Conservation (phyloP, 2,113 vertebrate genomes). For the Haemorhous mexicanus region DNA sequence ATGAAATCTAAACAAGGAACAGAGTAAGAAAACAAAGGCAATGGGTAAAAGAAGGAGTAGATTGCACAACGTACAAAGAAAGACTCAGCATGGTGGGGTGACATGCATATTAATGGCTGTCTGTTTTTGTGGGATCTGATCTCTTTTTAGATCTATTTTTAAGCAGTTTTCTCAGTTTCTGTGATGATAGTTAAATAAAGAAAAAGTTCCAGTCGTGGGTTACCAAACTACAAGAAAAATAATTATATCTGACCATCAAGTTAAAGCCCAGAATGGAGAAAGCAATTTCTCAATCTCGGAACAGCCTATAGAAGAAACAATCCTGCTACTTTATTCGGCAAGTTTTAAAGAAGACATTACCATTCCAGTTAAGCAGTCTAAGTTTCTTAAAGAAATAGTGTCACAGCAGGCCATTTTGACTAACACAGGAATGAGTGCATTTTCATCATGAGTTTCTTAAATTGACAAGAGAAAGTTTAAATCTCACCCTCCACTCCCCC, state of each 20-base stretch:
- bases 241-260: background rate
- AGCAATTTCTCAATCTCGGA: background rate
- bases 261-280: background rate
- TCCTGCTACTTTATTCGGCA: background rate
- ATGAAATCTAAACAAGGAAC: conserved; percentile 4
- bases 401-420: background rate
- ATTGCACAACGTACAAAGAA: background rate
- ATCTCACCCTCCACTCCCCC: background rate
- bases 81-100: background rate
- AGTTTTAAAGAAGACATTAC: background rate
- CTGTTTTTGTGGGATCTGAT: background rate
- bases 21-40: conserved; percentile 13
- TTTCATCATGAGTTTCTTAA: background rate
- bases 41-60: background rate
- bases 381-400: background rate
- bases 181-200: background rate
- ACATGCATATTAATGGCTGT: background rate
- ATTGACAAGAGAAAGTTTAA: background rate
- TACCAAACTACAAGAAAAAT: background rate
- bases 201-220: background rate
- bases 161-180: background rate
- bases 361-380: background rate
- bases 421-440: background rate
- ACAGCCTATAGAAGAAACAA: background rate
- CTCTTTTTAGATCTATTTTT: background rate